Evolutionary conservation across 1,140 invertebrate genomes (phyloP), one percentile per base, ranked within the genome.

Genomic region (Stratiolaelaps scimitus): DNA sequence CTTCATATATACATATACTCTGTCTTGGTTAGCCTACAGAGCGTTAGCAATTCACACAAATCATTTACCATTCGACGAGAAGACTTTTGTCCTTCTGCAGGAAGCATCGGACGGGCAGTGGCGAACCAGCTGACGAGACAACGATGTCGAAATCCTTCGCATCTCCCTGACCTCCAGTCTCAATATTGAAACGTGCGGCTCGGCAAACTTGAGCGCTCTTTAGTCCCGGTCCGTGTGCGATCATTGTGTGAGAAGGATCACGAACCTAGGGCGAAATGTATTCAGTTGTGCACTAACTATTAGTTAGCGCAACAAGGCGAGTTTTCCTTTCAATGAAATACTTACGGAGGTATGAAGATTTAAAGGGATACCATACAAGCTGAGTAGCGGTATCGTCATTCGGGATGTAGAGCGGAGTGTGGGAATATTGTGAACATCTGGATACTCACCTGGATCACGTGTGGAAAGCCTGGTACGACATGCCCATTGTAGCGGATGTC

Each of bases 71-170:
- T 76, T 96, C 91, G 0, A 89, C 91, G 72, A 93, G 81, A 45
- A 95, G 78, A 73, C 90, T 86, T 15, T 90, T 91, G 71, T 93
- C 91, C 75, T 93, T 89, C 69, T 93, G 93, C 74, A 94, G 89
- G 75, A 94, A 95, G 76, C 92, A 96, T 65, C 87, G 79, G 1
- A 96, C 91, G 0, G 92, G 90, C 26, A 98, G 81, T 0, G 91
- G 90, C 26, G 69, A 69, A 5, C 91, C 87, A 43, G 26, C 53
- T 2, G 15, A 29, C 15, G 53, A 78, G 0, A 92, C 85, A 0
- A 92, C 85, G 0, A 92, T 89, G 74, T 93, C 90, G 72, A 94
- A 92, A 72, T 92, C 88, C 68, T 89, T 81, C 0, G 88, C 87
- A 5, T 87, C 83, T 29, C 69, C 69, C 66, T 85, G 79, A 13